Base-by-base conservation (phyloP, 1,140 invertebrate species). In the Cotesia chilonis region DNA sequence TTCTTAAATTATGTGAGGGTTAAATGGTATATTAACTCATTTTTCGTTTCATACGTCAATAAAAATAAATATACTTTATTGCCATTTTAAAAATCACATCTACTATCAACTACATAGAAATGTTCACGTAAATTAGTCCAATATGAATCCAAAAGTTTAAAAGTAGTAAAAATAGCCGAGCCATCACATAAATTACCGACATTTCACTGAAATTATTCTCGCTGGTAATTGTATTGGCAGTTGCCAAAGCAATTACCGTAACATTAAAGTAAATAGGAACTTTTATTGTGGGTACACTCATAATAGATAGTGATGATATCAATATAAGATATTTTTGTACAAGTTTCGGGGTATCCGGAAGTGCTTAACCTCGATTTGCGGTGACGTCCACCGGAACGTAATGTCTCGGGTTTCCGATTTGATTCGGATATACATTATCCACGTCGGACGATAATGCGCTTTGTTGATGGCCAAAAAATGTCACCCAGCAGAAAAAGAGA, bases 351-450 rank as follows among this genome's bases (percentile, higher is more conserved):
- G 5, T 47, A 47, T 47, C 77, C 80, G 82, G 82, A 84, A 83
- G 77, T 79, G 70, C 77, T 84, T 83, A 83, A 81, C 79, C 81
- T 77, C 81, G 79, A 82, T 83, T 78, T 75, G 74, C 72, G 76
- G 57, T 70, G 60, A 35, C 67, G 74, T 72, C 61, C 73, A 73
- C 64, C 55, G 78, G 75, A 73, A 81, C 77, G 65, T 68, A 74
- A 74, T 74, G 74, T 63, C 67, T 63, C 70, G 38, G 60, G 61
- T 75, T 81, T 78, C 77, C 78, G 79, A 83, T 84, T 82, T 76
- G 79, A 77, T 79, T 79, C 79, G 78, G 79, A 74, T 70, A 77
- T 78, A 80, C 78, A 82, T 83, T 78, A 82, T 69, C 68, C 67
- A 63, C 38, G 57, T 35, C 5, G 41, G 41, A 47, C 6, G 41